Evolutionary conservation across 2,797 vertebrate genomes (phyloP).

Genomic region (Pagetopsis macropterus): DNA sequence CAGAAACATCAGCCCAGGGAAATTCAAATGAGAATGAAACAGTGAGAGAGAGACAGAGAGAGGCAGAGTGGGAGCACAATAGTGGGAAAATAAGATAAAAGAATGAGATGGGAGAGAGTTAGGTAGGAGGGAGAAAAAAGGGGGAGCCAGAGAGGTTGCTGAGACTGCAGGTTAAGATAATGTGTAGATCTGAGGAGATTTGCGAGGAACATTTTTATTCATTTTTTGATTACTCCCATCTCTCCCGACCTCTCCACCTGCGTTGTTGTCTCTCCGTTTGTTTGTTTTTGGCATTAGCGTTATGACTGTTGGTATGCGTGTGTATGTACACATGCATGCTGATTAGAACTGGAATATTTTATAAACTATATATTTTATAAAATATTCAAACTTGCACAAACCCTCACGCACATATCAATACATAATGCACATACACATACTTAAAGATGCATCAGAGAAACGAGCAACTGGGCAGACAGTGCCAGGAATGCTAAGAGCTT

Average conservation of each 20-base stretch:
- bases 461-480: conserved; percentile 44
- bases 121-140: conserved; percentile 57
- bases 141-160: conserved; percentile 79
- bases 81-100: conserved; percentile 84
- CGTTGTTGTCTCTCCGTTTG: conserved; percentile 81
- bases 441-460: conserved; percentile 75
- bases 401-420: conserved; percentile 61
- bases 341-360: conserved; percentile 80
- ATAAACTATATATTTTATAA: conserved; percentile 74
- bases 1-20: conserved; percentile 96
- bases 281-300: conserved; percentile 82
- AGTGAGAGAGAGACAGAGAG: conserved; percentile 67
- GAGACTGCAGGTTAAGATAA: conserved; percentile 87
- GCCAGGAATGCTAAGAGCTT: conserved; percentile 67
- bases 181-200: conserved; percentile 86
- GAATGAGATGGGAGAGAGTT: conserved; percentile 75
- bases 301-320: conserved; percentile 67
- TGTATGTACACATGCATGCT: conserved; percentile 78
- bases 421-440: conserved; percentile 60
- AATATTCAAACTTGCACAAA: conserved; percentile 55
- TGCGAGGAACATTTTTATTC: conserved; percentile 89
- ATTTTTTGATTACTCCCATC: conserved; percentile 86
- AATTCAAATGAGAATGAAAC: conserved; percentile 91
- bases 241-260: conserved; percentile 64
- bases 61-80: conserved; percentile 78